A percentile compares a stretch with the other conserved stretches of the same genome.
phyloP scores from a whole-genome alignment of 2,888 invertebrate species.

The Plemyria rubiginata region DNA sequence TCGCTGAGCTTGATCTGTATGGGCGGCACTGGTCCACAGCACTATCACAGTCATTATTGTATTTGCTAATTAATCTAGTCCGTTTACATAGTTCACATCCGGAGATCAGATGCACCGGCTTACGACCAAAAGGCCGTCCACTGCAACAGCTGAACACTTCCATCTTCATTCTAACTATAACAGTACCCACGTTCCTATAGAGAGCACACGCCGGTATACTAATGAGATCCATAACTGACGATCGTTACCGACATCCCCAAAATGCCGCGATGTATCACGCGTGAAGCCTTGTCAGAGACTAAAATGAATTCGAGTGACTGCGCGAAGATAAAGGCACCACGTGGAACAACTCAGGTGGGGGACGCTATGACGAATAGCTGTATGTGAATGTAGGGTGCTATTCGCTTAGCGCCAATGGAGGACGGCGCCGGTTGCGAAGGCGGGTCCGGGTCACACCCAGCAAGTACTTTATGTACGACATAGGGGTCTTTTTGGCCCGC shows the following conservation, averaged over 20 bases:
- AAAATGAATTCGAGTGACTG: conserved; percentile 74
- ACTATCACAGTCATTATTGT: conserved; percentile 79
- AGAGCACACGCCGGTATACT: conserved; percentile 72
- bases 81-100: conserved; percentile 76
- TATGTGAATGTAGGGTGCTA: conserved; percentile 50
- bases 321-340: conserved; percentile 76
- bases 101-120: conserved; percentile 55
- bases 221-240: conserved; percentile 73
- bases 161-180: conserved; percentile 74
- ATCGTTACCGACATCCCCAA: conserved; percentile 73
- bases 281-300: conserved; percentile 78
- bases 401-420: conserved; percentile 62
- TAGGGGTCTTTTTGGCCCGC: conserved; percentile 52
- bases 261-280: conserved; percentile 73
- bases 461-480: conserved; percentile 59
- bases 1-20: conserved; percentile 69
- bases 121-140: conserved; percentile 47
- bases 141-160: conserved; percentile 57
- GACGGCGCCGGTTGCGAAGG: conserved; percentile 47
- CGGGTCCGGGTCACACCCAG: conserved; percentile 62
- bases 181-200: conserved; percentile 69
- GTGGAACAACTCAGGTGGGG: conserved; percentile 64
- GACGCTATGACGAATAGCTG: conserved; percentile 60
- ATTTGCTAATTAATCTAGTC: conserved; percentile 74
- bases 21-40: conserved; percentile 68